Evolutionary conservation across 2,888 invertebrate species (phyloP).

Genomic region (Hirtodrosophila cameraria): DNA sequence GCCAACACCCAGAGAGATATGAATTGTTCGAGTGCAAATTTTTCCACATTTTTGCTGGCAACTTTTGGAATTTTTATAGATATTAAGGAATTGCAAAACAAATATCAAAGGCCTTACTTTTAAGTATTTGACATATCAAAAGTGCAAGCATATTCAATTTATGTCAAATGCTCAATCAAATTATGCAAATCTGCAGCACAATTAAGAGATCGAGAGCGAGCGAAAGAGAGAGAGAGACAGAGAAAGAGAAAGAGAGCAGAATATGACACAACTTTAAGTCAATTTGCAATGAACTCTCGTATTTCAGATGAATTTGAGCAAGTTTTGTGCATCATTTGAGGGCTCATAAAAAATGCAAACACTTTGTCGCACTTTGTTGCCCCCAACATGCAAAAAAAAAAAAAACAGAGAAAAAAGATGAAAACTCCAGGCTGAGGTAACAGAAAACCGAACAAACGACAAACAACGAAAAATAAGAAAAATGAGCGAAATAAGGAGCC

Average conservation of each 20-base stretch:
- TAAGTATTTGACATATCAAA: conserved; percentile 25
- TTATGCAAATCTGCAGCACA: conserved; percentile 57
- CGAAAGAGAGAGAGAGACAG: conserved; percentile 6
- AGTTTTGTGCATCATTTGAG: conserved; percentile 59
- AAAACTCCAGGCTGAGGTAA: background rate
- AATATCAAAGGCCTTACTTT: conserved; percentile 28
- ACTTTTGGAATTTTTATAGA: conserved; percentile 52
- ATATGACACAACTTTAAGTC: conserved; percentile 42
- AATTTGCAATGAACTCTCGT: conserved; percentile 31
- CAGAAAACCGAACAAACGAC: conserved; percentile 19
- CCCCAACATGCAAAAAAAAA: conserved; percentile 8
- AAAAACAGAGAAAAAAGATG: no score
- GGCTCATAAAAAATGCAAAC: conserved; percentile 59
- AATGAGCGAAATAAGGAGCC: conserved; percentile 29
- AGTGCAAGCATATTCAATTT: conserved; percentile 49
- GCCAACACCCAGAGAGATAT: conserved; percentile 50
- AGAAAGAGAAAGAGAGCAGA: no score
- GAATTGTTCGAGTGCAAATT: conserved; percentile 72
- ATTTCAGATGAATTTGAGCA: conserved; percentile 30
- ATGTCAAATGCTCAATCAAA: conserved; percentile 45
- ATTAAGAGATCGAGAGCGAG: conserved; percentile 34
- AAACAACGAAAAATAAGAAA: conserved; percentile 24
- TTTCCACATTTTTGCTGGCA: conserved; percentile 65
- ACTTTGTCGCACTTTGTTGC: conserved; percentile 63
- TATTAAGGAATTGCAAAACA: conserved; percentile 37